These are phyloP conservation scores for Epinephelus awoara DNA, from an alignment of 2,797 vertebrate genomes.

Conservation along the genomic window DNA sequence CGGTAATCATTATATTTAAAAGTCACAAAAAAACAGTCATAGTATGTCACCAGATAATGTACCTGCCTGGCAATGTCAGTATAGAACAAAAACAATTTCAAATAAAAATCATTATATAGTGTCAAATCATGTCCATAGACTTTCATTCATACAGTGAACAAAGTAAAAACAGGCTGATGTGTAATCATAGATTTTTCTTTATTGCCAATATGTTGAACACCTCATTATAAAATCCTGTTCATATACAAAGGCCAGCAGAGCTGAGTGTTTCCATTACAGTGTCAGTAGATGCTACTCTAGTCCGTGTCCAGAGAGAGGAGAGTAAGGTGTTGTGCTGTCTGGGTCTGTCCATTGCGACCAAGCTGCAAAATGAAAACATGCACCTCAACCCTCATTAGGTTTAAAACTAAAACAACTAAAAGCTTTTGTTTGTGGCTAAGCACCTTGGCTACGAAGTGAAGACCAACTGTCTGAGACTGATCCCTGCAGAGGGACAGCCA, in stretches of 20 bases:
- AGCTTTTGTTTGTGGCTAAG: slow-evolving; percentile 4
- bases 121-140: no score
- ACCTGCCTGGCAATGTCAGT: no score
- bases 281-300: slow-evolving; percentile 62
- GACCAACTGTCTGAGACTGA: slow-evolving; percentile 26
- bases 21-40: no score
- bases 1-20: no score
- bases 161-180: slow-evolving; percentile 14
- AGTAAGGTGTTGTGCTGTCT: slow-evolving; percentile 23
- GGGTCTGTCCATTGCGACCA: slow-evolving; percentile 32
- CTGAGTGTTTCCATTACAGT: slow-evolving; percentile 60
- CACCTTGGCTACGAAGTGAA: slow-evolving; percentile 32
- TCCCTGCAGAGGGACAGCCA: slow-evolving; percentile 14
- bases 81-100: no score
- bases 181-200: slow-evolving; percentile 66
- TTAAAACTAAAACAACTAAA: slow-evolving; percentile 31
- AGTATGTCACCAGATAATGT: no score
- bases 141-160: no score
- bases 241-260: slow-evolving; percentile 71
- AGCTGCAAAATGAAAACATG: slow-evolving; percentile 28
- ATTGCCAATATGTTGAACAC: slow-evolving; percentile 83
- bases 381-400: slow-evolving; percentile 38
- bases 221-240: slow-evolving; percentile 80
- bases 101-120: no score
- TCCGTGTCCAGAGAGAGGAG: slow-evolving; percentile 52